A percentile compares a stretch with the other conserved stretches of the same genome.
phyloP scores from a whole-genome alignment of 2,113 vertebrate genomes.

The Cnemophilus loriae region DNA sequence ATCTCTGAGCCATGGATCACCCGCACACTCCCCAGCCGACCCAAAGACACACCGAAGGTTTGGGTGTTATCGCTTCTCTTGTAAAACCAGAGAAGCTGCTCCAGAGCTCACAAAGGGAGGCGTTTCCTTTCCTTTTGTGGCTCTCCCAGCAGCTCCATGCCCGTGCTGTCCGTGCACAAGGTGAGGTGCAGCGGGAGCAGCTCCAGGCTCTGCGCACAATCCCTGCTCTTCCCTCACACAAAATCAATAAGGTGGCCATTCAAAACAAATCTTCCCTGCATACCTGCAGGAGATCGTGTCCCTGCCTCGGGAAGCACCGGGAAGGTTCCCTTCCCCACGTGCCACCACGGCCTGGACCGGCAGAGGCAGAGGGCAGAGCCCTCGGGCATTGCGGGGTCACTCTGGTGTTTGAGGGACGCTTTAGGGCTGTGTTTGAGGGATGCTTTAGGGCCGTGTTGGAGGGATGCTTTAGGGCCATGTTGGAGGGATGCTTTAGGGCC shows the following conservation, averaged over 20 bases:
- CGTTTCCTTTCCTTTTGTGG: rapidly evolving
- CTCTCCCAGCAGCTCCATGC: not conserved
- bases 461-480: not conserved
- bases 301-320: not conserved
- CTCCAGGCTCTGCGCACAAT: rapidly evolving
- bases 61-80: rapidly evolving
- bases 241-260: not conserved
- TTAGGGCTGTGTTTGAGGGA: not conserved
- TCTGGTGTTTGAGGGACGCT: not conserved
- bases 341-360: not conserved
- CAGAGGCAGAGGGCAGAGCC: not conserved
- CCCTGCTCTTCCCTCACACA: not conserved
- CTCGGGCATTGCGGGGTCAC: not conserved
- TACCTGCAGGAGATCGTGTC: not conserved
- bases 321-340: not conserved
- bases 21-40: rapidly evolving
- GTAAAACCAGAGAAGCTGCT: not conserved
- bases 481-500: not conserved
- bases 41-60: rapidly evolving
- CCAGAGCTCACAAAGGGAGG: rapidly evolving
- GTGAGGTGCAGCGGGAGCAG: not conserved
- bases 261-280: not conserved
- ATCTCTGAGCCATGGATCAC: rapidly evolving
- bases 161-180: rapidly evolving
- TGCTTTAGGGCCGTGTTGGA: not conserved